Evolutionary conservation across 2,888 invertebrate species (phyloP), one percentile per base, ranked within the genome.

Genomic region (Archips xylosteana): DNA sequence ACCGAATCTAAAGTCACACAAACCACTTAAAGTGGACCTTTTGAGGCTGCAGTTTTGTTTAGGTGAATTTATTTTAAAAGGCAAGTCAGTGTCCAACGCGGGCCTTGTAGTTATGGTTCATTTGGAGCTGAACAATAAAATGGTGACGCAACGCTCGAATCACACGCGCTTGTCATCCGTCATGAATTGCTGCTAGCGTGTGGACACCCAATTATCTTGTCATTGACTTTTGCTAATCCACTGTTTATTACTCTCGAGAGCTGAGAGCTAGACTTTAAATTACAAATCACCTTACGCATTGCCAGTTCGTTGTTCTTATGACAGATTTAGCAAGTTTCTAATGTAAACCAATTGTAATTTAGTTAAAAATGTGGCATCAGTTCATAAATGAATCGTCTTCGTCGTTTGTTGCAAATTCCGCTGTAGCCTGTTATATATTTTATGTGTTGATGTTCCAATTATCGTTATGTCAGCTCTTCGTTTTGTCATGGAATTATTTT

Each of bases 151-250:
- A 76, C 57, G 32, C 32, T 23, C 65, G 39, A 74, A 74, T 75
- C 69, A 69, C 60, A 67, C 71, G 68, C 71, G 57, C 54, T 39
- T 49, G 65, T 65, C 70, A 75, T 75, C 75, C 63, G 74, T 76
- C 75, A 73, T 69, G 75, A 75, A 63, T 65, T 39, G 42, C 63
- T 45, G 60, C 67, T 70, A 65, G 72, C 75, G 71, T 68, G 75
- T 60, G 63, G 66, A 39, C 61, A 63, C 54, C 65, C 54, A 71
- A 76, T 75, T 76, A 76, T 75, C 39, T 65, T 71, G 71, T 74
- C 70, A 66, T 75, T 76, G 71, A 57, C 73, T 65, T 64, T 51
- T 63, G 64, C 68, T 73, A 39, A 70, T 49, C 51, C 42, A n/a
- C 66, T 70, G 68, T 75, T 76, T 72, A 63, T 66, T 67, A 73